Percentiles rank a stretch among this genome's conserved stretches.
Conservation (phyloP, 2,797 vertebrate species). For the Mus minutoides region DNA sequence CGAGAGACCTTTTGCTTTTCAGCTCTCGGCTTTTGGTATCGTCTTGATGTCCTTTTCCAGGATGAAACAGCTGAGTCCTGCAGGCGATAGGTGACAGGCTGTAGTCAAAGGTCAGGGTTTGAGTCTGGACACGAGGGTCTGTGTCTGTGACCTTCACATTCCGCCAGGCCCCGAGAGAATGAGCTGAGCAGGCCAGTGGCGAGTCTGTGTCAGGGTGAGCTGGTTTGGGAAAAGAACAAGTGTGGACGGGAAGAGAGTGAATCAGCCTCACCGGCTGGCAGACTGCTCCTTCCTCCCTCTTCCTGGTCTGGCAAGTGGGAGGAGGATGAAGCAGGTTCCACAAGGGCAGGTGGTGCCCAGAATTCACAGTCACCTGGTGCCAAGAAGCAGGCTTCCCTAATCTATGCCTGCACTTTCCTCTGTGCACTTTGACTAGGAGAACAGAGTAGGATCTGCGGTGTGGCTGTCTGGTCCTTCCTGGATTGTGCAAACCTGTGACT, state of each 20-base stretch:
- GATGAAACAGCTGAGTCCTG: background rate
- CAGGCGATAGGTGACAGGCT: background rate
- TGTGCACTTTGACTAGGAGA: background rate
- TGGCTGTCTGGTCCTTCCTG: constrained; percentile 46
- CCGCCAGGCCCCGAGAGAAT: background rate
- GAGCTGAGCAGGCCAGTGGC: background rate
- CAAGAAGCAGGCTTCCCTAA: background rate
- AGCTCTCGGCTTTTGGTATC: background rate
- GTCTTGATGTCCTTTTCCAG: background rate
- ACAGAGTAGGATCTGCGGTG: background rate
- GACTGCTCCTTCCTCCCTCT: background rate
- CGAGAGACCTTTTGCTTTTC: background rate
- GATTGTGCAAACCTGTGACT: constrained; percentile 64
- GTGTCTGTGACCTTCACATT: accelerated
- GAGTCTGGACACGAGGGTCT: background rate
- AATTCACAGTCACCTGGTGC: background rate
- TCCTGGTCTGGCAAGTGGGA: background rate
- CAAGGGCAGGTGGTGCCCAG: background rate
- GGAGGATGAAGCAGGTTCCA: background rate
- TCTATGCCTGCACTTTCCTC: background rate
- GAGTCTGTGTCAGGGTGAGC: background rate
- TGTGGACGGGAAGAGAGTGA: background rate
- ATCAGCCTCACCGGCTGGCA: background rate
- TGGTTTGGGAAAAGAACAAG: background rate
- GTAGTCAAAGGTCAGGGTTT: background rate